Base-by-base conservation (phyloP, 2,113 vertebrate genomes). In the Cyanoramphus novaezelandiae region DNA sequence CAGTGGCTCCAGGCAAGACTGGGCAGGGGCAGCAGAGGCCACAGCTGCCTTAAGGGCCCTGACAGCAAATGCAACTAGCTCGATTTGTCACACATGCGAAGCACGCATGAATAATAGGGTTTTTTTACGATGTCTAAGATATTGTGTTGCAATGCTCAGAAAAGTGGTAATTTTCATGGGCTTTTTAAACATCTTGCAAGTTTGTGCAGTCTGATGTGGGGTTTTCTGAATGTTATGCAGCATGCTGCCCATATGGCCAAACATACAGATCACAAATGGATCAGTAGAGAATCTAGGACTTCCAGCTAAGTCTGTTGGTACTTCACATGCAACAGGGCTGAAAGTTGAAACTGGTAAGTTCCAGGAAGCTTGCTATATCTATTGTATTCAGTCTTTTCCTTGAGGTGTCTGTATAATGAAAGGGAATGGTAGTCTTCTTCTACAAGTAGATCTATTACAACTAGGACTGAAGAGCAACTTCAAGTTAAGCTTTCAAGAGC, bases 41-140 rank as follows among this genome's bases (percentile, higher is more conserved):
- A 13, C 35, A 31, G 27, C 27, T 86, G 11, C 24, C 6, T 8
- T 49, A 28, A 35, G 21, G 28, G 1, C 19, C 37, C 20, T 37
- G 7, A 24, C 31, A 82, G 39, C 3, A 1, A 25, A 13, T 7
- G 14, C 14, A 59, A 13, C 5, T 41, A n/a, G 3, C 9, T 19
- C n/a, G 15, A 60, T 17, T 44, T 17, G 33, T 9, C 10, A 13
- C 13, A 6, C 4, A 2, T 10, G 14, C 2, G 3, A 81, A 76
- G 11, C 9, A 25, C 1, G 1, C 13, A 15, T 17, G 10, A 33
- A 29, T 3, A 37, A 47, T 6, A 69, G 25, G 4, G 1, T 0
- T 49, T 47, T 47, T 68, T 44, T 9, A 28, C 35, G 28, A 19
- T 4, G 25, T 14, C 39, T 14, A n/a, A 67, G 35, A 55, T 62